Evolutionary conservation across 2,797 vertebrate genomes (phyloP).

Genomic region (Sebastolobus alascanus): DNA sequence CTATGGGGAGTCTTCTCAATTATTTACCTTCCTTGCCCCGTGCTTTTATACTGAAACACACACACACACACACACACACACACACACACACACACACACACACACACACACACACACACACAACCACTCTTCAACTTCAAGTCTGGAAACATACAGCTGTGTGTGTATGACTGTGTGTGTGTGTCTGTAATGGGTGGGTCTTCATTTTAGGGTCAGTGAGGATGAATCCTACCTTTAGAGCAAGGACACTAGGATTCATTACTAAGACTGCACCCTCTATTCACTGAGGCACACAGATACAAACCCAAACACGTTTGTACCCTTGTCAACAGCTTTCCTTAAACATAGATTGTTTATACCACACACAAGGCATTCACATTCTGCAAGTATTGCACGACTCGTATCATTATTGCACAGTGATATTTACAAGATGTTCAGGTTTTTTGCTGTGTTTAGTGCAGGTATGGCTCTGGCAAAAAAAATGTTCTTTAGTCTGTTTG

Average conservation of each 20-base stretch:
- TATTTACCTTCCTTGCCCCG: conserved; percentile 45
- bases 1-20: conserved; percentile 32
- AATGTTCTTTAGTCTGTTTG: too few relatives aligned
- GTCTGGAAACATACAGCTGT: neutral
- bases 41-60: conserved; percentile 49
- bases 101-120: neutral
- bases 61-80: neutral
- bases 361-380: too few relatives aligned
- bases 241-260: neutral
- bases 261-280: neutral
- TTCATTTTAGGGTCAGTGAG: neutral
- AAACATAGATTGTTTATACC: neutral
- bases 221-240: neutral
- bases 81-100: neutral
- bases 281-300: neutral
- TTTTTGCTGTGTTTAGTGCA: too few relatives aligned
- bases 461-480: too few relatives aligned
- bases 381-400: too few relatives aligned
- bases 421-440: too few relatives aligned
- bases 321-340: neutral
- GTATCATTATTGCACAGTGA: too few relatives aligned
- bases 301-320: neutral
- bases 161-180: conserved; percentile 2
- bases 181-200: neutral
- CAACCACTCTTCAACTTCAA: neutral